phyloP scores from a whole-genome alignment of 1,140 invertebrate species.

The Cydia amplana region DNA sequence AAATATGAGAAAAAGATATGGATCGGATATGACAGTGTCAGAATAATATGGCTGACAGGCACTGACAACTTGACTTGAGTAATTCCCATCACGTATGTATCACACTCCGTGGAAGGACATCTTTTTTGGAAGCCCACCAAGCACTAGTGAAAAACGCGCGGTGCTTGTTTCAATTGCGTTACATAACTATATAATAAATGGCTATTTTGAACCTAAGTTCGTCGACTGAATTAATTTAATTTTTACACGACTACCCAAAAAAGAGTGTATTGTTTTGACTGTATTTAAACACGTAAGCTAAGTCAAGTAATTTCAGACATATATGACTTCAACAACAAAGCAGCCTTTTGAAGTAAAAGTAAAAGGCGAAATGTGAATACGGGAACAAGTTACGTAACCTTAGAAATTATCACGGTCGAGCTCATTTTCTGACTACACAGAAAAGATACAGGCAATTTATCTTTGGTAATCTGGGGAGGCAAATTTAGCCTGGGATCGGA shows the following conservation, averaged over 20 bases:
- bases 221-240: neutral
- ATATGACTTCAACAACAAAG: neutral
- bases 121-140: constrained; percentile 26
- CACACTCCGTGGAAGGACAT: constrained; percentile 1
- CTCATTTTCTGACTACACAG: constrained; percentile 16
- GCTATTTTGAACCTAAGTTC: neutral
- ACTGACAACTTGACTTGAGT: constrained; percentile 23
- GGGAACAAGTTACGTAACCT: constrained; percentile 12
- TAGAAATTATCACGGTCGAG: constrained; percentile 28
- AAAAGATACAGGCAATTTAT: constrained; percentile 38
- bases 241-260: too few species aligned
- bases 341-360: constrained; percentile 4
- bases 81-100: constrained; percentile 31
- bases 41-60: too few species aligned
- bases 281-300: constrained; percentile 13
- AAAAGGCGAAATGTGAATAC: neutral
- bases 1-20: too few species aligned
- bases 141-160: constrained; percentile 13
- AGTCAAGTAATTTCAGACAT: neutral
- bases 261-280: too few species aligned
- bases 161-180: constrained; percentile 16
- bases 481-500: constrained; percentile 40
- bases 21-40: too few species aligned
- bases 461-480: constrained; percentile 39
- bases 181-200: neutral